These are phyloP conservation scores for Pomacea maculata DNA, from an alignment of 1,140 invertebrate genomes.

Conservation along the genomic window DNA sequence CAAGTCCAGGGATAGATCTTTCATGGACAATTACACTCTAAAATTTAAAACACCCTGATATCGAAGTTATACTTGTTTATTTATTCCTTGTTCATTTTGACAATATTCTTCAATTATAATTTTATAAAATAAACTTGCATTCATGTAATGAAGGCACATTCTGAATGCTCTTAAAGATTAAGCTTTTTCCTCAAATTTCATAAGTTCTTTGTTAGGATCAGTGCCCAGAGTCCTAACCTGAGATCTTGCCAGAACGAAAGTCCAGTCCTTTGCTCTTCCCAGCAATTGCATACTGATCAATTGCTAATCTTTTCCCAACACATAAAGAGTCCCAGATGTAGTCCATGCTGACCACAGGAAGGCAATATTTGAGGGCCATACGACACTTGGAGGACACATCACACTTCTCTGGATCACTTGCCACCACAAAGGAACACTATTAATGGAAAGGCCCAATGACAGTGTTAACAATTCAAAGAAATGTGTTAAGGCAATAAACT, in stretches of 20 bases:
- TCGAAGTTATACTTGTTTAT: too few relatives aligned
- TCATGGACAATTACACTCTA: too few relatives aligned
- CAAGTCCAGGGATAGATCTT: too few relatives aligned
- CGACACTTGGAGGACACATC: slow-evolving; percentile 51
- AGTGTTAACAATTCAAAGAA: too few relatives aligned
- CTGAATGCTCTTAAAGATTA: not conserved
- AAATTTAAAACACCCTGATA: too few relatives aligned
- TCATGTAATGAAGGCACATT: not conserved
- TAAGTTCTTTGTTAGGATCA: not conserved
- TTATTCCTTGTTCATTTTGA: too few relatives aligned
- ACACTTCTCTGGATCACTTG: slow-evolving; percentile 47
- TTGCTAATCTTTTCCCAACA: slow-evolving; percentile 31
- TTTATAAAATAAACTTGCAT: not conserved
- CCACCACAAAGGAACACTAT: slow-evolving; percentile 41
- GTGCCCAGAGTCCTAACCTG: slow-evolving; percentile 27
- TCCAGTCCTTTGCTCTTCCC: slow-evolving; percentile 41
- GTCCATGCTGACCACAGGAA: slow-evolving; percentile 53
- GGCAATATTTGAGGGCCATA: slow-evolving; percentile 46
- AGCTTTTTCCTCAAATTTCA: slow-evolving; percentile 5
- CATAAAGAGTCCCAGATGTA: slow-evolving; percentile 52
- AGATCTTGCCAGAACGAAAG: slow-evolving; percentile 57
- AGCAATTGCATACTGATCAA: slow-evolving; percentile 42
- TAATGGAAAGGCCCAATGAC: not conserved
- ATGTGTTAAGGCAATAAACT: too few relatives aligned
- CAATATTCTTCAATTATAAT: too few relatives aligned